These are phyloP conservation scores for Anarsia innoxiella DNA, from an alignment of 2,888 invertebrate genomes.

Conservation along the genomic window DNA sequence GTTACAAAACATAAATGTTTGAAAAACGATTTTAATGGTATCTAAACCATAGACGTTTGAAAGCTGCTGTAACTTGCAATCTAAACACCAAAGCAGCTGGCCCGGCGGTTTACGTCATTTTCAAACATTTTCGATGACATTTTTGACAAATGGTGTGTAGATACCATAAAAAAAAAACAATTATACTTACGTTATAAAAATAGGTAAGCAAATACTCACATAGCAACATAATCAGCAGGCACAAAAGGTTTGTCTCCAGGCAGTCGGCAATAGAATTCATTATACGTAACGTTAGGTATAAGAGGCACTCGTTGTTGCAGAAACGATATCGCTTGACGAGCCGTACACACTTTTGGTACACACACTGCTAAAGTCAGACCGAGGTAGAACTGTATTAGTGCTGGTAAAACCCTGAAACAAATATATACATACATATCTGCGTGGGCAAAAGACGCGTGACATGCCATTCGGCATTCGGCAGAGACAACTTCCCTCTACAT, in stretches of 20 bases:
- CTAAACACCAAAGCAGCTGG: no score
- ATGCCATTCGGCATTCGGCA: background rate
- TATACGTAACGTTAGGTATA: conserved; percentile 29
- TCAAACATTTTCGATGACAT: no score
- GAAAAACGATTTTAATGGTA: no score
- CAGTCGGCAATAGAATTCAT: conserved; percentile 40
- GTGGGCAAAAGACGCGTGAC: background rate
- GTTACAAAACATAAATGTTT: no score
- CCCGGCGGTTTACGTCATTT: no score
- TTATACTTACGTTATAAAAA: no score
- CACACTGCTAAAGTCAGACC: conserved; percentile 31
- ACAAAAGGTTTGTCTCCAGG: conserved; percentile 44
- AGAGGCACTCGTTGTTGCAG: conserved; percentile 21
- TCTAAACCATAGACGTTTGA: no score
- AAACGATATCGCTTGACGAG: conserved; percentile 31
- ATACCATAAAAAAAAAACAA: no score
- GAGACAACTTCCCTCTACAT: no score
- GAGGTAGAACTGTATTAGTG: background rate
- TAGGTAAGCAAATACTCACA: conserved; percentile 42
- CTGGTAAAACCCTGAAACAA: background rate
- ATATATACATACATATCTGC: background rate
- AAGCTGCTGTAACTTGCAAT: no score
- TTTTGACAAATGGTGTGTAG: no score
- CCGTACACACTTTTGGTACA: conserved; percentile 37
- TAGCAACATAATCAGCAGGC: conserved; percentile 41